phyloP scores from a whole-genome alignment of 1,140 invertebrate species.

The Drosophila tani region DNA sequence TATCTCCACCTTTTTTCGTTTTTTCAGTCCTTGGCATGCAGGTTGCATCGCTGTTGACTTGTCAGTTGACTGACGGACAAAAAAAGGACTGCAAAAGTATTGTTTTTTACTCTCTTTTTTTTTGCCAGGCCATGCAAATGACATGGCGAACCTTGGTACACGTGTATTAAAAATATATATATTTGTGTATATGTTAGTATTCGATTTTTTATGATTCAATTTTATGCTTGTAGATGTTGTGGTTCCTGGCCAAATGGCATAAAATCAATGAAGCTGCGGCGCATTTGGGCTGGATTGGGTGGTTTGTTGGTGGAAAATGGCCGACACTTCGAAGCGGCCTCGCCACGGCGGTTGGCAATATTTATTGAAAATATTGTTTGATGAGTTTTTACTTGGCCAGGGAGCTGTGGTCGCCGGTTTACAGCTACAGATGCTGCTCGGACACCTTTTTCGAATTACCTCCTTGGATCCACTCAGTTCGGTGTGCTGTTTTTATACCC shows the following conservation, averaged over 20 bases:
- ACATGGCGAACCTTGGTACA: constrained; percentile 41
- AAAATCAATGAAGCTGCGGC: constrained; percentile 77
- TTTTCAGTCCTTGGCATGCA: constrained; percentile 48
- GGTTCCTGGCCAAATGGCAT: constrained; percentile 54
- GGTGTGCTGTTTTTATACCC: constrained; percentile 52
- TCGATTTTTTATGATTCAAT: constrained; percentile 70
- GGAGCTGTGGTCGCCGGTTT: constrained; percentile 18
- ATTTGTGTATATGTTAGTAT: constrained; percentile 27
- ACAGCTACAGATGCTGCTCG: constrained; percentile 21
- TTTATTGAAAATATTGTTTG: constrained; percentile 83
- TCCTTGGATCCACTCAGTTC: constrained; percentile 11
- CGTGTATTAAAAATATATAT: constrained; percentile 30
- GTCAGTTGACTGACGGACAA: constrained; percentile 52
- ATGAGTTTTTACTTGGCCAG: constrained; percentile 75
- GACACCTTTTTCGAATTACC: constrained; percentile 9
- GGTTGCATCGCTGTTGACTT: constrained; percentile 72
- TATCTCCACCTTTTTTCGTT: constrained; percentile 19
- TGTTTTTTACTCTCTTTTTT: constrained; percentile 23
- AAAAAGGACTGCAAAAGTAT: constrained; percentile 33
- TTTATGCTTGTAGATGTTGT: constrained; percentile 62
- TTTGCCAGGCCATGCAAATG: constrained; percentile 61
- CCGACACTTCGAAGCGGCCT: constrained; percentile 28
- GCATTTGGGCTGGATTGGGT: constrained; percentile 9
- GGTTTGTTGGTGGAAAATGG: constrained; percentile 41
- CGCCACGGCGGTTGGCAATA: constrained; percentile 62